These are phyloP conservation scores for Ptyas mucosa DNA, from an alignment of 2,113 vertebrate genomes.

Conservation along the genomic window DNA sequence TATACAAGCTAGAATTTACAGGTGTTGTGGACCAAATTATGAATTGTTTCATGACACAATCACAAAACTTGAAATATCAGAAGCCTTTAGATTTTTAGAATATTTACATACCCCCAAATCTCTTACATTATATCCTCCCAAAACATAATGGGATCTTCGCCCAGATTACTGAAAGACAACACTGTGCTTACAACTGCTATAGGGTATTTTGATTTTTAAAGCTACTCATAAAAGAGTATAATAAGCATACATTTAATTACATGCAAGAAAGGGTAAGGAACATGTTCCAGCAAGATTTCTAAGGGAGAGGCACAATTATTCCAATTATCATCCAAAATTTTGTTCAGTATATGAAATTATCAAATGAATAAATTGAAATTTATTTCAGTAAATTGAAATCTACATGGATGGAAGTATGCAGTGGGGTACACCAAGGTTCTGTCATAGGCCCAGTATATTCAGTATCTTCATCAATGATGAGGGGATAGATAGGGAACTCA, in stretches of 20 bases:
- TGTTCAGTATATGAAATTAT: neutral
- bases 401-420: no score
- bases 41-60: neutral
- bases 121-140: neutral
- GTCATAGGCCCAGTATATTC: no score
- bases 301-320: neutral
- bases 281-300: neutral
- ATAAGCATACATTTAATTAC: neutral
- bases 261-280: neutral
- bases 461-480: no score
- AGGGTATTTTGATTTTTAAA: neutral
- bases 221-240: neutral
- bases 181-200: neutral
- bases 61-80: neutral
- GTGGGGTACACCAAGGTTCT: no score
- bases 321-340: neutral
- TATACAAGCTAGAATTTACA: neutral
- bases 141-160: neutral
- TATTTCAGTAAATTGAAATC: neutral
- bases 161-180: neutral
- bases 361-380: neutral
- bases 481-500: no score
- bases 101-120: neutral
- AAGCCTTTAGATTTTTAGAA: neutral
- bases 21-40: neutral